Evolutionary conservation across 2,113 vertebrate genomes (phyloP), one percentile per base, ranked within the genome.

Genomic region (Eidolon helvum): DNA sequence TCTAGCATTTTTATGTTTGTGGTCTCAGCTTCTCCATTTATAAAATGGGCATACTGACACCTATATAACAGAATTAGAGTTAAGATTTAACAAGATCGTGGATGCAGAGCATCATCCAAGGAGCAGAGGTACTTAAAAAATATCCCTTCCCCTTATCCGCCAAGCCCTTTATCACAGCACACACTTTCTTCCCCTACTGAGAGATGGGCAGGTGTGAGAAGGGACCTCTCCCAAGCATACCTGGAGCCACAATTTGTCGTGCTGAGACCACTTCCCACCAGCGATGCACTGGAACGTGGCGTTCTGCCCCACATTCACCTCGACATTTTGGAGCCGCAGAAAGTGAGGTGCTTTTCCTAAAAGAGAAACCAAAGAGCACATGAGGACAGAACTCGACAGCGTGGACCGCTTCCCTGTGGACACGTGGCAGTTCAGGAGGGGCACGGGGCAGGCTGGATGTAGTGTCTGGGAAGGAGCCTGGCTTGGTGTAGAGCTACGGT

Each of bases 341-440:
- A 99, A 99, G 98, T 99, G 99, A n/a, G 99, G 99, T 0, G 99
- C 99, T 98, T 99, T 99, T 98, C 99, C 99, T 99, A 98, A 21
- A 79, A 98, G 83, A 97, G 88, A 97, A 98, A 96, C 57, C 92
- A 97, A 95, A 96, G 18, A 87, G 94, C 38, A 92, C 26, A 28
- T 79, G 74, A 97, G 78, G 66, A 90, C 45, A 93, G 75, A 74
- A 69, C n/a, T 45, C 53, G 8, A 12, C 14, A 75, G 53, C 8
- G 63, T n/a, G 50, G 0, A 21, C 10, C 26, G 9, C 19, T 26
- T 90, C 24, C 72, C 80, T 22, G 3, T 1, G 1, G 11, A 2
- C 0, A 1, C 26, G 14, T 0, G 2, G 68, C 68, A 61, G 59
- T 30, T 33, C 10, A 45, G 22, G 15, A 24, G 9, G n/a, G 71